Conservation (phyloP, 2,888 invertebrate species). For the Sceliomorpha sp. region DNA sequence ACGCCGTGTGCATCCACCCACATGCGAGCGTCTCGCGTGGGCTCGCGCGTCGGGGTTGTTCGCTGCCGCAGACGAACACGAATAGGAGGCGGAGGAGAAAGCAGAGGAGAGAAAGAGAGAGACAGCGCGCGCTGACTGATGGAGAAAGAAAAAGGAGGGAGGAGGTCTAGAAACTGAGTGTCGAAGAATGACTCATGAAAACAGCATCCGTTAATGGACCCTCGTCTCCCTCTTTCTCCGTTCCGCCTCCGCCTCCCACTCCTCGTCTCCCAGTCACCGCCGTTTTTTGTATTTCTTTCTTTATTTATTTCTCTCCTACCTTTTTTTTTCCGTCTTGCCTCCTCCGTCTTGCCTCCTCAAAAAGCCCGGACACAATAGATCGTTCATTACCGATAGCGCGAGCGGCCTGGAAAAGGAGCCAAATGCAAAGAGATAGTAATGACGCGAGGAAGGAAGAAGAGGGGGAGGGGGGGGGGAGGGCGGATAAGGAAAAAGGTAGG, state of each 20-base stretch:
- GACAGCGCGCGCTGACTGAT: conserved; percentile 40
- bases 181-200: conserved; percentile 49
- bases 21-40: conserved; percentile 35
- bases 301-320: conserved; percentile 21
- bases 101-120: too few species aligned
- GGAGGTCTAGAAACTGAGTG: conserved; percentile 32
- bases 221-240: conserved; percentile 52
- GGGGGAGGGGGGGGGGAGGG: too few species aligned
- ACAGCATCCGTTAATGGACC: conserved; percentile 54
- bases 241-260: conserved; percentile 25
- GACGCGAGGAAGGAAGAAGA: conserved; percentile 56
- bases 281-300: conserved; percentile 16
- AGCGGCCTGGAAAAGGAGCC: conserved; percentile 46
- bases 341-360: conserved; percentile 43
- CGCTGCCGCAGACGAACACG: too few species aligned
- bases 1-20: conserved; percentile 19
- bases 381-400: conserved; percentile 76
- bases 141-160: conserved; percentile 25
- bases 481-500: too few species aligned
- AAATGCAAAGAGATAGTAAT: conserved; percentile 65
- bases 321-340: conserved; percentile 34
- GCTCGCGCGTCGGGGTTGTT: conserved; percentile 17
- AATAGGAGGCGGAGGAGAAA: too few species aligned
- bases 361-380: conserved; percentile 74
- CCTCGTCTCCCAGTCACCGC: conserved; percentile 37